Base-by-base conservation (phyloP, 1,140 invertebrate species). In the Drosophila arawakana region DNA sequence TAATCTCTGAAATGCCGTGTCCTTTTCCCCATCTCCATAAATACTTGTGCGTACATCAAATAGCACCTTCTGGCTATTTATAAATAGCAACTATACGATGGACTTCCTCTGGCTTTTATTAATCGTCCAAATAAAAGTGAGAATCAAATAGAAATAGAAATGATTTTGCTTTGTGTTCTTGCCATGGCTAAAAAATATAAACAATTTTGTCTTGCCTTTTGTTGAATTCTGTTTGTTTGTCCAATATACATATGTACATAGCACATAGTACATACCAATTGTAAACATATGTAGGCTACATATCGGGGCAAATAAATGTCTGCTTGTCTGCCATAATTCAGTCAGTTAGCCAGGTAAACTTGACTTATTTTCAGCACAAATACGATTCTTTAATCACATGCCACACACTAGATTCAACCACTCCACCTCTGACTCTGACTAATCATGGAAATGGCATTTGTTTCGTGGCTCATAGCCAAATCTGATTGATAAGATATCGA, bases 401-500 rank as follows among this genome's bases (percentile, higher is more conserved):
- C 30, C 63, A 44, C 60, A n/a, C 63, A 30, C 47, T 18, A 52
- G 21, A 60, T 61, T 69, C 25, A 2, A 0, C 25, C 6, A 30
- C 25, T 30, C 6, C 5, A 2, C 4, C 25, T 30, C 25, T 30
- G 39, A n/a, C 70, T 73, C 67, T 86, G 83, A 85, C 82, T 82
- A 85, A 85, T 79, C 82, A 60, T 61, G 18, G 21, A 65, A 47
- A 59, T 55, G 47, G 58, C 67, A 35, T 59, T 59, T 70, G 59
- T 44, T 30, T 30, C 60, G 15, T 62, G 52, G 49, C 61, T 69
- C 43, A 37, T 37, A 54, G 35, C 46, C 46, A 67, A 82, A 49
- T 76, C 52, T 65, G 72, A 76, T 73, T 79, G 82, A 86, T 86
- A 86, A 86, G 82, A 88, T 86, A 86, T 79, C 61, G 43, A 58